Conservation (phyloP, 2,888 invertebrate species). For the Cordilura impudica region DNA sequence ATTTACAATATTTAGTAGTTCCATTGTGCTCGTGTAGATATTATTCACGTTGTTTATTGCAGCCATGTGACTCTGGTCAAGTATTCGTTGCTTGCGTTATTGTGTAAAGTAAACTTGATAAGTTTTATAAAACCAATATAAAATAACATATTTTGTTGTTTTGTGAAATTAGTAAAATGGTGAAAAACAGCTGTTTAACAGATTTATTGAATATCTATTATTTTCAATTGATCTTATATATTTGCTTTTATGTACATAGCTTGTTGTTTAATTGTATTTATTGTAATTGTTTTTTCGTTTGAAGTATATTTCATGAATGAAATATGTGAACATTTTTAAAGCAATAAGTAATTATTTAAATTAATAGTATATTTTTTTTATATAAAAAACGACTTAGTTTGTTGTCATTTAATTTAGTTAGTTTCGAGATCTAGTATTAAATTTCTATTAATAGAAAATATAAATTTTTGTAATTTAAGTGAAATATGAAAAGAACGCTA, state of each 20-base stretch:
- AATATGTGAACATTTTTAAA: too few species aligned
- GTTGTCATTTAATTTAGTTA: too few species aligned
- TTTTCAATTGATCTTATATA: not conserved
- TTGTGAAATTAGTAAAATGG: not conserved
- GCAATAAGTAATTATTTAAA: too few species aligned
- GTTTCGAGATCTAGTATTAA: too few species aligned
- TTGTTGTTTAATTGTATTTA: not conserved
- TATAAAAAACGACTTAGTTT: too few species aligned
- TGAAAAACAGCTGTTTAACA: slow-evolving; percentile 45
- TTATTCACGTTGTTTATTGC: slow-evolving; percentile 15
- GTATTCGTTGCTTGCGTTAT: slow-evolving; percentile 1
- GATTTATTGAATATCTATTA: slow-evolving; percentile 41
- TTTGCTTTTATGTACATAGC: not conserved
- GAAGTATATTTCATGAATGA: not conserved
- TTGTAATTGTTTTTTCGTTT: not conserved
- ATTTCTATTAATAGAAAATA: too few species aligned
- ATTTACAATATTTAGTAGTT: not conserved
- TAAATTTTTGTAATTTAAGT: too few species aligned
- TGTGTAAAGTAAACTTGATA: not conserved
- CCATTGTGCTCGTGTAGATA: not conserved
- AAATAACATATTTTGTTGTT: too few species aligned
- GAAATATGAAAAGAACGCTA: too few species aligned
- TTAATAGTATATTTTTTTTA: too few species aligned
- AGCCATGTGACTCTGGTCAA: slow-evolving; percentile 39
- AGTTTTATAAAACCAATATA: not conserved